phyloP scores from a whole-genome alignment of 2,113 vertebrate species.

The Pelodiscus sinensis region DNA sequence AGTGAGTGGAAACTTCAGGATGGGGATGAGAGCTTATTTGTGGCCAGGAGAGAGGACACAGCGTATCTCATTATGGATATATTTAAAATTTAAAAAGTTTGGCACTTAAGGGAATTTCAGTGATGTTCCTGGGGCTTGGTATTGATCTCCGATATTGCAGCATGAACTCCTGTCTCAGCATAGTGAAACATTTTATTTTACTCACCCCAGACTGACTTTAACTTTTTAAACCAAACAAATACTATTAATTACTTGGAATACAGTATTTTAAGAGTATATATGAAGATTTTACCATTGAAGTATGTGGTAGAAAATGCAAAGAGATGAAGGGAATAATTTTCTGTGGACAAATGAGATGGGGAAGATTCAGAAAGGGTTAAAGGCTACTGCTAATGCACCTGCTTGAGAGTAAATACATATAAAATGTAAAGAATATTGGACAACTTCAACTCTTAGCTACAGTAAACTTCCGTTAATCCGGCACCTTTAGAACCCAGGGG shows the following conservation, averaged over 20 bases:
- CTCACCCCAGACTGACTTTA: too few relatives aligned
- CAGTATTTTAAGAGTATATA: neutral
- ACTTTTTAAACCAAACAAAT: neutral
- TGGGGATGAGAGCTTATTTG: neutral
- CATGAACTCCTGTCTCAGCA: too few relatives aligned
- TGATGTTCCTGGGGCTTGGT: neutral
- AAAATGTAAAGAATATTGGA: neutral
- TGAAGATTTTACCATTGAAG: neutral
- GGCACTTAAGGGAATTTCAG: neutral
- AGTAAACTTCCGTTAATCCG: too few relatives aligned
- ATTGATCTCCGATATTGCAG: too few relatives aligned
- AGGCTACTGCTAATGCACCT: neutral
- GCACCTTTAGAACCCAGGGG: too few relatives aligned
- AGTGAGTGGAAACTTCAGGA: neutral
- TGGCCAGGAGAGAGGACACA: neutral
- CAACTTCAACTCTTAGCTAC: neutral
- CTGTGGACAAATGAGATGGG: neutral
- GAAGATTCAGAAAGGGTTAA: neutral
- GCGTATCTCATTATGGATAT: accelerated
- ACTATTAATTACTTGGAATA: neutral
- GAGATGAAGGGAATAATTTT: neutral
- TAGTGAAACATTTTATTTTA: too few relatives aligned
- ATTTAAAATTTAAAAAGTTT: neutral
- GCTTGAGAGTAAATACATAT: neutral
- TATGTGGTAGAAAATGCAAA: neutral